phyloP scores from a whole-genome alignment of 2,888 invertebrate species.

The Lasius platythorax region DNA sequence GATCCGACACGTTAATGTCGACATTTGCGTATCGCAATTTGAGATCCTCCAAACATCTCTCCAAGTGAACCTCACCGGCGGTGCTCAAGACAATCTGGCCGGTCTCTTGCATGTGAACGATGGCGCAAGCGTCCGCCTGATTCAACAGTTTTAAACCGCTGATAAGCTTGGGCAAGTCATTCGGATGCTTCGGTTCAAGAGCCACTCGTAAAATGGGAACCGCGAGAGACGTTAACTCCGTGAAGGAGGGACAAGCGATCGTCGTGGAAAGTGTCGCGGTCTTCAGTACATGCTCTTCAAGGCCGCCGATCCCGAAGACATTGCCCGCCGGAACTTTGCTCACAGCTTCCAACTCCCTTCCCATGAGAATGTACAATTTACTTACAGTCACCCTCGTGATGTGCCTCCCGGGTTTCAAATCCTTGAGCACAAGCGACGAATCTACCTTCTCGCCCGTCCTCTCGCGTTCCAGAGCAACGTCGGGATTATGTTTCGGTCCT shows the following conservation, averaged over 20 bases:
- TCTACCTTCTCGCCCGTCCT: slow-evolving; percentile 86
- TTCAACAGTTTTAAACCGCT: slow-evolving; percentile 94
- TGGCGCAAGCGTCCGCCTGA: slow-evolving; percentile 97
- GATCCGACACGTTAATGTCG: slow-evolving; percentile 96
- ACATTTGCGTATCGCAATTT: slow-evolving; percentile 93
- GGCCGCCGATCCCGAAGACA: slow-evolving; percentile 95
- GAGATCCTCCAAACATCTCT: slow-evolving; percentile 97
- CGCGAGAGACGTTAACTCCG: slow-evolving; percentile 91
- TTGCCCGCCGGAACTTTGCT: slow-evolving; percentile 95
- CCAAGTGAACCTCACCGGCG: slow-evolving; percentile 98
- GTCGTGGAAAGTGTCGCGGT: slow-evolving; percentile 95
- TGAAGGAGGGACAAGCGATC: slow-evolving; percentile 94
- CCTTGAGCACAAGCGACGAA: slow-evolving; percentile 87
- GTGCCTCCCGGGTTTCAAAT: slow-evolving; percentile 89
- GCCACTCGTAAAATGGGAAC: slow-evolving; percentile 98
- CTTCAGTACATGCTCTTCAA: slow-evolving; percentile 94
- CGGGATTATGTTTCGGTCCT: slow-evolving; percentile 95
- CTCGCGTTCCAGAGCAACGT: slow-evolving; percentile 86
- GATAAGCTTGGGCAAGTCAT: slow-evolving; percentile 91
- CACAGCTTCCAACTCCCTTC: slow-evolving; percentile 94
- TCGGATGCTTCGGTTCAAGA: slow-evolving; percentile 94
- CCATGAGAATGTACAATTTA: slow-evolving; percentile 96
- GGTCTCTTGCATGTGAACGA: slow-evolving; percentile 95
- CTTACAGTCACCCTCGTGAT: slow-evolving; percentile 90
- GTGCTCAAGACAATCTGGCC: slow-evolving; percentile 98